These are phyloP conservation scores for honey bee (Apis mellifera) DNA, from an alignment of 1,140 invertebrate species.

Conservation along the genomic window Amel_HAv3.1 CM009945.2:8834001-8834500, in stretches of 20 bases:
- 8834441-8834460: constrained; percentile 43
- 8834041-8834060: not conserved
- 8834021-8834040: not conserved
- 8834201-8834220: constrained; percentile 2
- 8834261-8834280: constrained; percentile 14
- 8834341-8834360: constrained; percentile 32
- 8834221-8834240: constrained; percentile 47
- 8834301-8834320: constrained; percentile 37
- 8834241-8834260: constrained; percentile 34
- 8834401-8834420: constrained; percentile 41
- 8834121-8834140: constrained; percentile 1
- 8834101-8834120: constrained; percentile 7
- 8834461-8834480: constrained; percentile 51
- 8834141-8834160: not conserved
- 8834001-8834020: constrained; percentile 23
- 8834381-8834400: constrained; percentile 20
- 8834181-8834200: constrained; percentile 5
- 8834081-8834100: not conserved
- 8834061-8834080: not conserved
- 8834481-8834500: constrained; percentile 44
- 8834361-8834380: constrained; percentile 16
- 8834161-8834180: constrained; percentile 1
- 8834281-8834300: constrained; percentile 44
- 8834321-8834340: constrained; percentile 40
- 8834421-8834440: constrained; percentile 53